phyloP scores from a whole-genome alignment of 2,797 vertebrate genomes.

The Pantherophis vulpinus region DNA sequence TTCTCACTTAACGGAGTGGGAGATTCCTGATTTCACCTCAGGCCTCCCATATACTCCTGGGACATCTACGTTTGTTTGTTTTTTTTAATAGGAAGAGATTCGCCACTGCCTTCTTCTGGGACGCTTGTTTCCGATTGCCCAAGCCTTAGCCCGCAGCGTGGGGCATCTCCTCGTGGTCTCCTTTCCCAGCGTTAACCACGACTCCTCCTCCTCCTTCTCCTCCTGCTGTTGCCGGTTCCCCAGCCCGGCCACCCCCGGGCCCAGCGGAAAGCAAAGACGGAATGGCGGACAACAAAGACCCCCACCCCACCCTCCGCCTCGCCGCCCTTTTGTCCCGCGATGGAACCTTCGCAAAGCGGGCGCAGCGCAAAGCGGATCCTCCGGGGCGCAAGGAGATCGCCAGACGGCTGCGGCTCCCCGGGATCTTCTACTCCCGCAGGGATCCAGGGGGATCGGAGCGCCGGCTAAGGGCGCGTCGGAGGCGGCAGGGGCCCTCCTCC shows the following conservation, averaged over 20 bases:
- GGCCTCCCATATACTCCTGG: neutral
- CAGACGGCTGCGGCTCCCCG: neutral
- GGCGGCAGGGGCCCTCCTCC: neutral
- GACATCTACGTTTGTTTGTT: neutral
- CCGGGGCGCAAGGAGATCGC: neutral
- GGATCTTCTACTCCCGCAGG: neutral
- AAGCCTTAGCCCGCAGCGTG: neutral
- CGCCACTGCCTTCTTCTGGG: neutral
- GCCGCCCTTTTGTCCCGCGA: neutral
- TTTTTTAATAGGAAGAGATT: neutral
- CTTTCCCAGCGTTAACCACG: neutral
- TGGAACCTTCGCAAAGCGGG: neutral
- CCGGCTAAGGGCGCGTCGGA: rapidly evolving
- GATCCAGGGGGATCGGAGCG: neutral
- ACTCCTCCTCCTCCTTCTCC: neutral
- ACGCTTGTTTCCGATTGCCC: neutral
- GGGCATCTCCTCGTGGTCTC: neutral
- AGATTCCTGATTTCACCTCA: neutral
- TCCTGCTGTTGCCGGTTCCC: neutral
- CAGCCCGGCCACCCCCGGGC: neutral
- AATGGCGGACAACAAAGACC: neutral
- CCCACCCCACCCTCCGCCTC: neutral
- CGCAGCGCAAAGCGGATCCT: neutral
- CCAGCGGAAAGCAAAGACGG: neutral
- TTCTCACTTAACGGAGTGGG: neutral